Evolutionary conservation across 1,140 invertebrate genomes (phyloP), one percentile per base, ranked within the genome.

Genomic region (Drosophila nebulosa): DNA sequence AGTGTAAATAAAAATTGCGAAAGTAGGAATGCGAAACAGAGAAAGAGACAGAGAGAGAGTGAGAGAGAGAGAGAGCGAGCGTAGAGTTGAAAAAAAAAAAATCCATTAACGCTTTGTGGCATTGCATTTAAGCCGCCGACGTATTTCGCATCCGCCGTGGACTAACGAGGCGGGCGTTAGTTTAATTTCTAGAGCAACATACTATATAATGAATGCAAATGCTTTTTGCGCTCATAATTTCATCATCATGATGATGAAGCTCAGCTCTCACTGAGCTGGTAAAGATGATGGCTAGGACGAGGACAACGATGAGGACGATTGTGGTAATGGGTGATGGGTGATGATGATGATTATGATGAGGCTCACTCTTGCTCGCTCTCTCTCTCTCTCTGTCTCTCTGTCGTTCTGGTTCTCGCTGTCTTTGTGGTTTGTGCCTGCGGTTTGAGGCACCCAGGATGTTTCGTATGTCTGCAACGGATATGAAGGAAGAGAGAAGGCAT

Each of bases 401-500:
- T 12, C 30, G 30, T 32, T 3, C 30, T 32, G 9, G 10, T 30
- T 39, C 55, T 12, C 39, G 39, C 39, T 46, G 39, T 69, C 71
- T 78, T 70, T 74, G 74, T 68, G 66, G 71, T 52, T 53, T 53
- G 55, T 69, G 22, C 60, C 66, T 83, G 83, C 59, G 83, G 81
- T 88, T 81, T 83, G 39, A 69, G 74, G 74, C 71, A 63, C 65
- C 63, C 83, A 88, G 84, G 78, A 86, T 64, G 78, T 88, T 86
- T 86, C 83, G 79, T 88, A 74, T 88, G 81, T 86, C 81, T 86
- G 83, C 81, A 81, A 69, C 81, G 81, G 81, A 86, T 86, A 88
- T 86, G 81, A 86, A 64, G 71, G 64, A 46, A 21, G 39, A 46
- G 50, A 61, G 50, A 61, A 78, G 83, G 84, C 84, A 89, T 88